Base-by-base conservation (phyloP, 2,113 vertebrate genomes). In the Zapornia atra region DNA sequence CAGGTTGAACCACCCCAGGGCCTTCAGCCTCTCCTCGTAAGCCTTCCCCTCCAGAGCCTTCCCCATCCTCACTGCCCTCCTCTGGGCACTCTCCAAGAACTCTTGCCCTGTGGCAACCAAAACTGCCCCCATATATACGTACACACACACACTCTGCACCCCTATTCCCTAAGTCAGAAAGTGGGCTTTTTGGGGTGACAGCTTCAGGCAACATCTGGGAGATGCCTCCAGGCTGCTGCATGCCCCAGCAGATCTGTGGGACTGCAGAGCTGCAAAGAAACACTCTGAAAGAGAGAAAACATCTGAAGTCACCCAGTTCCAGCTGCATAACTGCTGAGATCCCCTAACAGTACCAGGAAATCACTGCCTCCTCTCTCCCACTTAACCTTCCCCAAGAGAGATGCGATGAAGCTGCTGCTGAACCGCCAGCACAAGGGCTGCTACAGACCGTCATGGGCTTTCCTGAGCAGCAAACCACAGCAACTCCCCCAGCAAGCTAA, bases 401-500 rank as follows among this genome's bases (percentile, higher is more conserved):
- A 34, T 59, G 40, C 15, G 31, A 5, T 5, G 6, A 40, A 77
- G 38, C 68, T 6, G 6, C 38, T 12, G 13, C 21, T 5, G 54
- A 66, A 15, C 51, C 2, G 7, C 8, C 4, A 65, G 10, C 1
- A 2, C 0, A 8, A 42, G 56, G 44, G 36, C 64, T 34, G 44
- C 54, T 6, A 29, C 1, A 2, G 38, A 34, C 16, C 18, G 4
- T 28, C 5, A 8, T 7, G 5, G 69, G 5, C 13, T 6, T 8
- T 1, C 2, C 59, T 7, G 60, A 34, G 46, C 14, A 59, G 46
- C 63, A 36, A 50, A 57, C 53, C 10, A 10, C 73, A 64, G 65
- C 54, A 56, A 12, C 3, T 21, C 21, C 46, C 5, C 0, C 4
- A 7, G 73, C 12, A 22, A n/a, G 72, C 38, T 8, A 0, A 0